Percentiles rank a stretch among this genome's conserved stretches.
These are phyloP conservation scores for Coranthus polyacanthus DNA, from an alignment of 2,797 vertebrate species.

Conservation along the genomic window DNA sequence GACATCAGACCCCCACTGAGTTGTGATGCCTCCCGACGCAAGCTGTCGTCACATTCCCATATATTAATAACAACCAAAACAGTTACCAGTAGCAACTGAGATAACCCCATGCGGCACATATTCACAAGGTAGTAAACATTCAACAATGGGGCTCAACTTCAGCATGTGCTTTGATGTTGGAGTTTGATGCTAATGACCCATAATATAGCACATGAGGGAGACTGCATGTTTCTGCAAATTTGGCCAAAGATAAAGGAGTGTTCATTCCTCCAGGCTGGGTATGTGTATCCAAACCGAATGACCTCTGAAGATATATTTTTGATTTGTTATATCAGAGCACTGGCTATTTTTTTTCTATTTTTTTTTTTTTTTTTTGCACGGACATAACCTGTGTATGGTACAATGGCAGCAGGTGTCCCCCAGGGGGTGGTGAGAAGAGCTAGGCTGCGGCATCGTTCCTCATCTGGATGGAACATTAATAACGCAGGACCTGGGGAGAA, in stretches of 20 bases:
- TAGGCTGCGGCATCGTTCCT: conserved; percentile 86
- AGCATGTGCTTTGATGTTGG: conserved; percentile 64
- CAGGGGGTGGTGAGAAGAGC: conserved; percentile 86
- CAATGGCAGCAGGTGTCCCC: conserved; percentile 87
- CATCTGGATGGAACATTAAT: conserved; percentile 93
- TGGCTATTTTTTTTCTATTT: conserved; percentile 28
- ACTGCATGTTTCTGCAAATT: conserved; percentile 61
- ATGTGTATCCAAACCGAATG: conserved; percentile 56
- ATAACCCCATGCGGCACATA: conserved; percentile 41
- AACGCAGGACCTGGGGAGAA: conserved; percentile 86
- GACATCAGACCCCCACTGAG: conserved; percentile 77
- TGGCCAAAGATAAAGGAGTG: conserved; percentile 58
- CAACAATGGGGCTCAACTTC: conserved; percentile 49
- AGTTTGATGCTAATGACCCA: conserved; percentile 72
- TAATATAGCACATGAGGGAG: conserved; percentile 49
- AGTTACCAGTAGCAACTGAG: conserved; percentile 60
- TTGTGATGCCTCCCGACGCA: conserved; percentile 51
- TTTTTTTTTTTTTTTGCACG: conserved; percentile 33
- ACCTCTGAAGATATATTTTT: conserved; percentile 61
- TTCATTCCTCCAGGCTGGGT: conserved; percentile 49
- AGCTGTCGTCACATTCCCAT: conserved; percentile 65
- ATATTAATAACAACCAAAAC: conserved; percentile 70
- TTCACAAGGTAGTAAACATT: conserved; percentile 52
- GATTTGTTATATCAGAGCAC: conserved; percentile 50
- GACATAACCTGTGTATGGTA: conserved; percentile 77